A percentile compares a stretch with the other conserved stretches of the same genome.
Evolutionary conservation across 2,113 vertebrate genomes (phyloP).

Genomic region (Labeo rohita): DNA sequence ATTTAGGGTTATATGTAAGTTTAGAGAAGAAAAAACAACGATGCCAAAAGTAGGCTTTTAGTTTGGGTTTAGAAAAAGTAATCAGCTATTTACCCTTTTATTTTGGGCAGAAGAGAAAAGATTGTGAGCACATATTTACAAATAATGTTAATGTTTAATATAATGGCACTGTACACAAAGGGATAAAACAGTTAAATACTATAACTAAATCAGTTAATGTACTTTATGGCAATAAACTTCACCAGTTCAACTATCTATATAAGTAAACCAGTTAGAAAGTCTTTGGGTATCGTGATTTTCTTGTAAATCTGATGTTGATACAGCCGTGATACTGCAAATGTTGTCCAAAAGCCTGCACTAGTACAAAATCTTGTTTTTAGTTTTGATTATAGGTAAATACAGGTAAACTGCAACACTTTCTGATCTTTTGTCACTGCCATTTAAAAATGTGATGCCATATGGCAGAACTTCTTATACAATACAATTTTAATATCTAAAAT

Average conservation of each 20-base stretch:
- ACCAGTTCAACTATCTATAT: background rate
- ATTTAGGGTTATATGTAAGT: background rate
- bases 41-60: background rate
- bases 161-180: conserved; percentile 10
- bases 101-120: background rate
- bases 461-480: background rate
- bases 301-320: background rate
- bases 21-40: background rate
- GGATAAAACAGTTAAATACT: background rate
- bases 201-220: background rate
- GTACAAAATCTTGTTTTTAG: background rate
- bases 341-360: too few relatives aligned
- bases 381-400: background rate
- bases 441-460: background rate
- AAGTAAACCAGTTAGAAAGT: background rate
- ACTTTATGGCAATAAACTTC: background rate
- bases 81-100: background rate
- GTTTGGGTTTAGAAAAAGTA: background rate
- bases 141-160: background rate
- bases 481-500: background rate
- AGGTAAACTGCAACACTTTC: background rate
- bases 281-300: background rate
- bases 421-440: background rate
- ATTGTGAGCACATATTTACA: background rate
- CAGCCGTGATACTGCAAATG: too few relatives aligned